phyloP scores from a whole-genome alignment of 2,888 invertebrate species.

The Aspidiotus destructor region DNA sequence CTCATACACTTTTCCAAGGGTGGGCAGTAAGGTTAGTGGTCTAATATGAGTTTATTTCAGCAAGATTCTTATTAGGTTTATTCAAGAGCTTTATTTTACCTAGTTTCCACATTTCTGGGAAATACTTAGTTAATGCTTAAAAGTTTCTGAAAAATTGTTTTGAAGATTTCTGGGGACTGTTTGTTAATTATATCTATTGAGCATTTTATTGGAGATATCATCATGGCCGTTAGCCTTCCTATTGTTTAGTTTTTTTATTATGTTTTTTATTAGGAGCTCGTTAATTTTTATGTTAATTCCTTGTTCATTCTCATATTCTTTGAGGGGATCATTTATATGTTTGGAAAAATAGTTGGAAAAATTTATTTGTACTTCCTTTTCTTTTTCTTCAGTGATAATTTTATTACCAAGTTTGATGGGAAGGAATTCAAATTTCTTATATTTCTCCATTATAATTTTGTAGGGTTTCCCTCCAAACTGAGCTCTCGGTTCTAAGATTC shows the following conservation, averaged over 20 bases:
- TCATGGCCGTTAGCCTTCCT: background rate
- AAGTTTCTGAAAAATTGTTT: background rate
- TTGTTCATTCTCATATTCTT: background rate
- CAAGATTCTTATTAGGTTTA: background rate
- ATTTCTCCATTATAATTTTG: background rate
- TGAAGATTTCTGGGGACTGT: background rate
- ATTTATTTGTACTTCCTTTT: background rate
- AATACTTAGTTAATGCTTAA: background rate
- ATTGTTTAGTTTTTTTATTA: background rate
- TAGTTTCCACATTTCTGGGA: background rate
- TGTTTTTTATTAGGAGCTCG: background rate
- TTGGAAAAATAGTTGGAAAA: background rate
- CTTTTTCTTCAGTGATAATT: background rate
- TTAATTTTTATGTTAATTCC: background rate
- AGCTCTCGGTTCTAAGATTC: background rate
- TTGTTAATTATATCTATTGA: background rate
- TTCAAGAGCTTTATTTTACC: background rate
- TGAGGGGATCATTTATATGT: background rate
- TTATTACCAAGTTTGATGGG: background rate
- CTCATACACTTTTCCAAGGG: background rate
- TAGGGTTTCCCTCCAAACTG: background rate
- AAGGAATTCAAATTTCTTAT: background rate
- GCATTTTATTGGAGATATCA: background rate
- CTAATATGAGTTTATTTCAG: background rate
- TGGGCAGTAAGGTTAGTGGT: background rate